phyloP scores from a whole-genome alignment of 2,888 invertebrate genomes.

The Meloe dianella region DNA sequence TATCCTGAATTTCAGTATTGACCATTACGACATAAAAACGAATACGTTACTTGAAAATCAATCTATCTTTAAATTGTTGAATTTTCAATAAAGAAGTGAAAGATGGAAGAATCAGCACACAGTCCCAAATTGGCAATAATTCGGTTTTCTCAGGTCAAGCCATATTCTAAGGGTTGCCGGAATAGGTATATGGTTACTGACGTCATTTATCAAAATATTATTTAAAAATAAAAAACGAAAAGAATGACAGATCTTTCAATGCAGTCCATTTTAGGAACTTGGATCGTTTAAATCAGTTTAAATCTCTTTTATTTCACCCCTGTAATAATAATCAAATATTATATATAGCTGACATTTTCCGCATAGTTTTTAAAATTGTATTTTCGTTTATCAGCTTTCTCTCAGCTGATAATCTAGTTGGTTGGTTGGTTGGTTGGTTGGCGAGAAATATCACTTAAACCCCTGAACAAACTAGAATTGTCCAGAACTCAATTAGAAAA shows the following conservation, averaged over 20 bases:
- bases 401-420: constrained; percentile 33
- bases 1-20: neutral
- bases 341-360: constrained; percentile 53
- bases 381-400: constrained; percentile 50
- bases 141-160: constrained; percentile 41
- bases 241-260: constrained; percentile 39
- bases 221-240: constrained; percentile 40
- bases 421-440: no score
- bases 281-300: constrained; percentile 51
- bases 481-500: constrained; percentile 23
- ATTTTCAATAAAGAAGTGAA: neutral
- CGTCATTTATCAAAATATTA: constrained; percentile 54
- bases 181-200: constrained; percentile 54
- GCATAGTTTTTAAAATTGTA: constrained; percentile 55
- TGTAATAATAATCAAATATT: constrained; percentile 48
- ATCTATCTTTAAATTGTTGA: neutral
- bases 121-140: constrained; percentile 36
- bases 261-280: constrained; percentile 42
- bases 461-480: constrained; percentile 17
- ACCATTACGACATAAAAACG: neutral
- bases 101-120: constrained; percentile 31
- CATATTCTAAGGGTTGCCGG: constrained; percentile 49
- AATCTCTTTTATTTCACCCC: neutral
- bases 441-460: constrained; percentile 30
- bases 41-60: neutral